phyloP scores from a whole-genome alignment of 2,888 invertebrate species.

The Scaeva pyrastri region DNA sequence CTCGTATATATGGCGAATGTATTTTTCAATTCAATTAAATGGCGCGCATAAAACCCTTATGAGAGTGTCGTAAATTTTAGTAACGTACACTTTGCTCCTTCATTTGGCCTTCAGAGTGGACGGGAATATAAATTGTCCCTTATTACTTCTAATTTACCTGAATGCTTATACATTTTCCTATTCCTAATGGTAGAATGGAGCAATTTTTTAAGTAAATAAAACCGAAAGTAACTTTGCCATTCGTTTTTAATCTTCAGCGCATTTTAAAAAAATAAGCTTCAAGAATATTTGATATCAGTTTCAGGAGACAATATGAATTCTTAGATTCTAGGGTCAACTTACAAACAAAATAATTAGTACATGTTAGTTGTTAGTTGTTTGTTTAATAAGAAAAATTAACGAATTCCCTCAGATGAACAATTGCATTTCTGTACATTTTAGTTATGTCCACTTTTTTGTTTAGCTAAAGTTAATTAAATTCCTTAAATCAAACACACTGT shows the following conservation, averaged over 20 bases:
- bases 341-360: too few species aligned
- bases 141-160: slow-evolving; percentile 71
- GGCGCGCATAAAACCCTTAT: slow-evolving; percentile 69
- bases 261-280: too few species aligned
- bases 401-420: too few species aligned
- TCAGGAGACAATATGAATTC: too few species aligned
- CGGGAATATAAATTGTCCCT: slow-evolving; percentile 58
- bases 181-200: not conserved
- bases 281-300: too few species aligned
- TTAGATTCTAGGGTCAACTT: too few species aligned
- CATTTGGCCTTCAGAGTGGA: not conserved
- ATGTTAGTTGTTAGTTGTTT: too few species aligned
- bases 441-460: not conserved
- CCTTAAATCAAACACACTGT: too few species aligned
- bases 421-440: too few species aligned
- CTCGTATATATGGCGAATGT: slow-evolving; percentile 59
- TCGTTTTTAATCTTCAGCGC: too few species aligned
- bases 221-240: not conserved
- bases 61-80: slow-evolving; percentile 67
- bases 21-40: slow-evolving; percentile 74
- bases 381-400: too few species aligned
- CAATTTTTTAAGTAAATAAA: slow-evolving; percentile 24
- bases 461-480: not conserved
- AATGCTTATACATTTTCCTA: slow-evolving; percentile 9
- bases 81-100: slow-evolving; percentile 18